Conservation (phyloP, 2,797 vertebrate species). For the Gobio occitaniae region DNA sequence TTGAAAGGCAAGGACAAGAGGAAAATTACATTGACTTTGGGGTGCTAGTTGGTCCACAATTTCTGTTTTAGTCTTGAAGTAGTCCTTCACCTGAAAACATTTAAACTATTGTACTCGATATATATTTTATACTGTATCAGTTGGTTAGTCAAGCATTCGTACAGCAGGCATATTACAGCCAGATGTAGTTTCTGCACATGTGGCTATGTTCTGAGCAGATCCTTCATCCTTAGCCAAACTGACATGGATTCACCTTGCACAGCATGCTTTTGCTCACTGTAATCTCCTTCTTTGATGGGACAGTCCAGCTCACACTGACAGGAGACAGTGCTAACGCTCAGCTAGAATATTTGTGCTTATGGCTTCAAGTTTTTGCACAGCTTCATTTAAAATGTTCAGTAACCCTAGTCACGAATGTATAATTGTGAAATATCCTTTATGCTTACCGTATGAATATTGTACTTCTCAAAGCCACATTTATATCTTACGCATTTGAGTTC, state of each 20-base stretch:
- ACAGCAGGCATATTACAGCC: slow-evolving; percentile 68
- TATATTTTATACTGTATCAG: slow-evolving; percentile 42
- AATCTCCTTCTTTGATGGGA: slow-evolving; percentile 1
- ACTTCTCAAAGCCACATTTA: not conserved
- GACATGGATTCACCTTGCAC: slow-evolving; percentile 67
- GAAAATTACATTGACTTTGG: too few relatives aligned
- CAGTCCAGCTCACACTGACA: not conserved
- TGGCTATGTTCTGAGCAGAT: slow-evolving; percentile 54
- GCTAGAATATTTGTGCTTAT: slow-evolving; percentile 13
- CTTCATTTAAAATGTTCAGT: not conserved
- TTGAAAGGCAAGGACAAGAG: too few relatives aligned
- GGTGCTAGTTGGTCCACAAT: too few relatives aligned
- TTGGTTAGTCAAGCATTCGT: slow-evolving; percentile 42
- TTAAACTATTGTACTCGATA: not conserved
- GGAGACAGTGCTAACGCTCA: not conserved
- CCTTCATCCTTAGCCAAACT: slow-evolving; percentile 74
- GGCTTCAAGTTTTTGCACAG: not conserved
- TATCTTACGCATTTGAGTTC: not conserved
- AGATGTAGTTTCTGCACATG: slow-evolving; percentile 70
- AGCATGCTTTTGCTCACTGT: slow-evolving; percentile 27
- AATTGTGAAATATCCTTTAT: not conserved
- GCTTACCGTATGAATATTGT: not conserved
- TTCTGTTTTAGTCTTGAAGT: too few relatives aligned
- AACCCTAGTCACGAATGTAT: not conserved
- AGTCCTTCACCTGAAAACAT: not conserved